These are phyloP conservation scores for Piprites chloris DNA, from an alignment of 2,113 vertebrate species.

Conservation along the genomic window DNA sequence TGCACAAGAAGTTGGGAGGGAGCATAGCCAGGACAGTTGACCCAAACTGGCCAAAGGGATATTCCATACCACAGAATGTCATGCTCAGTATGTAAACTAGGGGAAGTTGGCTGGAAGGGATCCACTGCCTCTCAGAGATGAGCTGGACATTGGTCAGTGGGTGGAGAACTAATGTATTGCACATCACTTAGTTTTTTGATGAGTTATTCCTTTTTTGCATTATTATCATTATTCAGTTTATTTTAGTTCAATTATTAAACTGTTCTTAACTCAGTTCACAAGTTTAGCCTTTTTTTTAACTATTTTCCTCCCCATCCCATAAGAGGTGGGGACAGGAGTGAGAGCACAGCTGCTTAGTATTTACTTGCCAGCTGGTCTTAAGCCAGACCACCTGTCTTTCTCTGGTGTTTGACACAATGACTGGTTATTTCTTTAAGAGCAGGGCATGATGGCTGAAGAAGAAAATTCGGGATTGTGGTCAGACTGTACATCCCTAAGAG, in stretches of 20 bases:
- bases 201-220: background rate
- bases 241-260: background rate
- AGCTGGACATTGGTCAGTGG: background rate
- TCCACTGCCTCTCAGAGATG: accelerated
- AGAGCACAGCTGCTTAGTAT: background rate
- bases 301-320: background rate
- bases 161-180: background rate
- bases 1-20: background rate
- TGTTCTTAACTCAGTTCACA: background rate
- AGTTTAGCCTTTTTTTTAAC: background rate
- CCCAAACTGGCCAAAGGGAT: background rate
- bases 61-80: background rate
- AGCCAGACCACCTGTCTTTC: background rate
- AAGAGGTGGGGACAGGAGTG: background rate
- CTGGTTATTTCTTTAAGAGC: background rate
- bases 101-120: background rate
- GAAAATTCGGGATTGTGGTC: background rate
- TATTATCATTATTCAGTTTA: background rate
- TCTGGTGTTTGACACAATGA: background rate
- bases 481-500: background rate
- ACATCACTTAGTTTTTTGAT: too few relatives aligned
- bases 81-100: background rate
- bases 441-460: background rate
- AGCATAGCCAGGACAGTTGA: background rate
- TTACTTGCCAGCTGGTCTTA: background rate